Conservation (phyloP, 2,888 invertebrate genomes). For the Strigamia crassipes region DNA sequence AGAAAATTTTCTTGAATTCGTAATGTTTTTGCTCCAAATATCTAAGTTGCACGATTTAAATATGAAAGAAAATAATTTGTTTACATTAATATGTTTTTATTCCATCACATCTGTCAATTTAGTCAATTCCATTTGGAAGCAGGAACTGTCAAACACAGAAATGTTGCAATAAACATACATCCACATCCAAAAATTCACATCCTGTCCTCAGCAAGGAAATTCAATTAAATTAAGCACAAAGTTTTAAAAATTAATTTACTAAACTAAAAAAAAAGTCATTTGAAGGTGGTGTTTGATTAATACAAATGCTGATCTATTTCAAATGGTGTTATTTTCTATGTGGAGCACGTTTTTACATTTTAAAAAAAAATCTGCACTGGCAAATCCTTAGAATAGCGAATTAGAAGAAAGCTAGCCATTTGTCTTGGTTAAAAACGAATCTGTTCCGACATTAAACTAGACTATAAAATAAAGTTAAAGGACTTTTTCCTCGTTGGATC, state of each 20-base stretch:
- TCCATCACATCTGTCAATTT: no score
- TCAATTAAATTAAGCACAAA: no score
- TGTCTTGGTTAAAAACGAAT: slow-evolving; percentile 10
- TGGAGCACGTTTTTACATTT: slow-evolving; percentile 3
- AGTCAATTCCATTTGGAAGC: no score
- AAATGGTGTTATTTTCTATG: not conserved
- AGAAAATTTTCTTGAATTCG: no score
- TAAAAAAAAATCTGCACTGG: not conserved
- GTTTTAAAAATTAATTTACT: not conserved
- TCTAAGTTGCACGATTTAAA: no score
- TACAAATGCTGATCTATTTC: not conserved
- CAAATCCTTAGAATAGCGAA: not conserved
- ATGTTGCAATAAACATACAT: no score
- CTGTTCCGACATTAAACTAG: not conserved
- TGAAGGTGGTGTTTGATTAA: not conserved
- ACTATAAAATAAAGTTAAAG: not conserved
- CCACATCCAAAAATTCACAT: no score
- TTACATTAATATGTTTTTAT: no score
- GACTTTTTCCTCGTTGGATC: not conserved
- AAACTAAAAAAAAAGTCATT: not conserved
- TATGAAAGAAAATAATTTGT: no score
- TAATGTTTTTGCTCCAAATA: no score
- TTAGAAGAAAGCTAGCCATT: not conserved
- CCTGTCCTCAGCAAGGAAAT: no score
- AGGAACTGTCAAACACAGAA: no score